phyloP scores from a whole-genome alignment of 2,888 invertebrate species.

The Clistopyga incitator region DNA sequence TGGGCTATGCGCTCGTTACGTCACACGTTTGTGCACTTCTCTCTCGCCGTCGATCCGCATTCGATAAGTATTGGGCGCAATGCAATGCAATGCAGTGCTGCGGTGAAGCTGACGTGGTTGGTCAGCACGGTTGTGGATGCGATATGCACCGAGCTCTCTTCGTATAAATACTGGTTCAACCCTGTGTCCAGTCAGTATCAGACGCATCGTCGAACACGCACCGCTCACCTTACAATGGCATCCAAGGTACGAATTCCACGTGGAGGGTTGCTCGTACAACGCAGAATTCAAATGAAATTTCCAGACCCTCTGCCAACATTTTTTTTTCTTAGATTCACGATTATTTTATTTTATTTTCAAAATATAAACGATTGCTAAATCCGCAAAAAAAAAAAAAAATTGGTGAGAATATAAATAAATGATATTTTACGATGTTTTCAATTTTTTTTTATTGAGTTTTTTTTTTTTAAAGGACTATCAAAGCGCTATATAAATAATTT shows the following conservation, averaged over 20 bases:
- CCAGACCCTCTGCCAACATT: too few species aligned
- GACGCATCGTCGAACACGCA: constrained; percentile 71
- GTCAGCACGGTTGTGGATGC: background rate
- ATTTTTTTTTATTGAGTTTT: too few species aligned
- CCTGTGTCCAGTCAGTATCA: constrained; percentile 73
- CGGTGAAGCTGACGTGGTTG: background rate
- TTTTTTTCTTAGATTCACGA: too few species aligned
- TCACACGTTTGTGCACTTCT: constrained; percentile 50
- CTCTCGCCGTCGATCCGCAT: constrained; percentile 50
- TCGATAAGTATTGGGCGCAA: constrained; percentile 47
- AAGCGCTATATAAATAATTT: background rate
- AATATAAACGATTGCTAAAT: too few species aligned
- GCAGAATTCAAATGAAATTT: background rate
- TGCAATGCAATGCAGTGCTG: background rate
- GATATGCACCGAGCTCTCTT: constrained; percentile 43
- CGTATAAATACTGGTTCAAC: constrained; percentile 74
- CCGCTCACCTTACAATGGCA: constrained; percentile 67
- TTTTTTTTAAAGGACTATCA: too few species aligned
- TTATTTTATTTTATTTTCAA: too few species aligned
- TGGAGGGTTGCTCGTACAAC: constrained; percentile 1
- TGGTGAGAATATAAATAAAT: too few species aligned
- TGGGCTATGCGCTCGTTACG: constrained; percentile 43
- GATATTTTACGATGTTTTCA: too few species aligned
- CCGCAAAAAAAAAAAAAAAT: too few species aligned
- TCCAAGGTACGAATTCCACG: constrained; percentile 63